Evolutionary conservation across 2,888 invertebrate species (phyloP).

Genomic region (Lordiphosa andalusiaca): DNA sequence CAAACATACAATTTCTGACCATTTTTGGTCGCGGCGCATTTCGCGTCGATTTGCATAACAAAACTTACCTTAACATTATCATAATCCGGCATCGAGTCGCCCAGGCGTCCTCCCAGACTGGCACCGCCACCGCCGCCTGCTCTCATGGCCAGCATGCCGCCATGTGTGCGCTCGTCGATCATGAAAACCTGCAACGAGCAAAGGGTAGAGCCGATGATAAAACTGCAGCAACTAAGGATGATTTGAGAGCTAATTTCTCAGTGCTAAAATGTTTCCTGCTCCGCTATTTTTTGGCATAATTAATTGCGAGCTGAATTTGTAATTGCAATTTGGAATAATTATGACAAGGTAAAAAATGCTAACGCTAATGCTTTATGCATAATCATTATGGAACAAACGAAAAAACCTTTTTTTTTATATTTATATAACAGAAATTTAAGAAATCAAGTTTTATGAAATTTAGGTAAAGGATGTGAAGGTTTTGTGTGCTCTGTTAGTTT

Average conservation of each 20-base stretch:
- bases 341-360: no score
- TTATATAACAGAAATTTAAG: no score
- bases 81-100: constrained; percentile 83
- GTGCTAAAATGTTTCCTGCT: no score
- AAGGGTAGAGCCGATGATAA: background rate
- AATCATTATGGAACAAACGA: no score
- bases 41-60: constrained; percentile 60
- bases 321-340: no score
- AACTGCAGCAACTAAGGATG: background rate
- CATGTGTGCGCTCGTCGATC: constrained; percentile 83
- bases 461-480: no score
- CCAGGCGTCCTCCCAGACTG: constrained; percentile 81
- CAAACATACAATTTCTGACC: constrained; percentile 42
- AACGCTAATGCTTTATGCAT: no score
- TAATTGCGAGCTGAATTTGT: no score
- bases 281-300: constrained; percentile 1
- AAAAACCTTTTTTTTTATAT: no score
- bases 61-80: constrained; percentile 85
- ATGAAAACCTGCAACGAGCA: constrained; percentile 76
- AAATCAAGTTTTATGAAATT: no score
- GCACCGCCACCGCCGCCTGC: constrained; percentile 80
- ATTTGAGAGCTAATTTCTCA: constrained; percentile 20
- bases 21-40: constrained; percentile 15
- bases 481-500: no score
- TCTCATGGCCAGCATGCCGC: constrained; percentile 81